Evolutionary conservation across 2,888 invertebrate genomes (phyloP).

Genomic region (Neria commutata): DNA sequence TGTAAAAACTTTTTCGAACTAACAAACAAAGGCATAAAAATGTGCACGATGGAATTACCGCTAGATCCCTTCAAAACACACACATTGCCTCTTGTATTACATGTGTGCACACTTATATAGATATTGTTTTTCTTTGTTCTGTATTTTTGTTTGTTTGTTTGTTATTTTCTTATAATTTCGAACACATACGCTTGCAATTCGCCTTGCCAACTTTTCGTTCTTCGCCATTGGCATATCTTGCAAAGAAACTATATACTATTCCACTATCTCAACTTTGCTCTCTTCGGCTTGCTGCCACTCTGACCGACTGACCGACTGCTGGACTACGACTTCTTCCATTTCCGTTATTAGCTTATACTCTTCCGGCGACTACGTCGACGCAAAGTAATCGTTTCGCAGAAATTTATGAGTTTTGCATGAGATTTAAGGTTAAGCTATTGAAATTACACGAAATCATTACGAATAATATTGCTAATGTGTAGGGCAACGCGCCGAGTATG

Average conservation of each 20-base stretch:
- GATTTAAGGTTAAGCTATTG: conserved; percentile 34
- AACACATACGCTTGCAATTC: neutral
- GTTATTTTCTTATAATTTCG: neutral
- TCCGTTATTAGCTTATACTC: neutral
- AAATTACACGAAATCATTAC: conserved; percentile 35
- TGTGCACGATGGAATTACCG: neutral
- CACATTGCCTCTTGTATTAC: neutral
- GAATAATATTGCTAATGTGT: conserved; percentile 38
- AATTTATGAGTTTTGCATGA: conserved; percentile 44
- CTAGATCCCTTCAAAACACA: neutral
- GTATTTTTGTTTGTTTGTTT: neutral
- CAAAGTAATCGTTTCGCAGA: conserved; percentile 1
- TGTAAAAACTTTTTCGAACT: too few relatives aligned
- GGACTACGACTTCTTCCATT: neutral
- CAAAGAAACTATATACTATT: too few relatives aligned
- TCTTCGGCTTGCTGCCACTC: too few relatives aligned
- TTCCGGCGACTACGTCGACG: neutral
- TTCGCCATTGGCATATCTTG: too few relatives aligned
- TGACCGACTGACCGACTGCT: too few relatives aligned
- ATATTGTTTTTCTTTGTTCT: too few relatives aligned
- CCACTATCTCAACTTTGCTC: too few relatives aligned
- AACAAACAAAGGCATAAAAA: too few relatives aligned
- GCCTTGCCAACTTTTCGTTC: too few relatives aligned
- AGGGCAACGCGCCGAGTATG: conserved; percentile 41
- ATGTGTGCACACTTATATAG: too few relatives aligned